A percentile compares a stretch with the other conserved stretches of the same genome.
Evolutionary conservation across 1,140 invertebrate species (phyloP).

Genomic region (Linepithema humile): DNA sequence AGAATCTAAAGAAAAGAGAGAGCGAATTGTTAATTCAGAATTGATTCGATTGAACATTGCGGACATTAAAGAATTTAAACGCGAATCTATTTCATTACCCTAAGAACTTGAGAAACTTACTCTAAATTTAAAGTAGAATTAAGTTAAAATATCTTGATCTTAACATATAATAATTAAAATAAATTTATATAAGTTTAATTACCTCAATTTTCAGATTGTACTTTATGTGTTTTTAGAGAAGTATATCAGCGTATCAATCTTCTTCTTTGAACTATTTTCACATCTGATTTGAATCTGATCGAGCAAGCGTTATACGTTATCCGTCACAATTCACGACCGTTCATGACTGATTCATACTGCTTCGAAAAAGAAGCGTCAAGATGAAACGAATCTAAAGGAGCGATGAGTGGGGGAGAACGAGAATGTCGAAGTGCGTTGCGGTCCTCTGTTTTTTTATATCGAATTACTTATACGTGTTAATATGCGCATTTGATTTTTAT

Average conservation of each 20-base stretch:
- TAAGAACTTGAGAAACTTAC: not conserved
- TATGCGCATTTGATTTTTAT: no score
- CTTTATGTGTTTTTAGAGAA: not conserved
- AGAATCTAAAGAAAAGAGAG: not conserved
- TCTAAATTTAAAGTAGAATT: not conserved
- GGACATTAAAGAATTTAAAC: not conserved
- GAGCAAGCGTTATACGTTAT: not conserved
- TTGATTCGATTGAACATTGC: not conserved
- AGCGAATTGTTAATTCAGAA: not conserved
- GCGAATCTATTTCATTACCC: not conserved
- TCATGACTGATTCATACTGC: not conserved
- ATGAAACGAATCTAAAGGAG: not conserved
- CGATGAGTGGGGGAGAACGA: not conserved
- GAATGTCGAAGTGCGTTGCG: not conserved
- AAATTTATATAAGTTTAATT: not conserved
- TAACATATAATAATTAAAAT: not conserved
- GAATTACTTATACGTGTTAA: no score
- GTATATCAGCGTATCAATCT: not conserved
- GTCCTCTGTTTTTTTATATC: not conserved
- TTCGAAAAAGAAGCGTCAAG: not conserved
- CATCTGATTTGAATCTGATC: not conserved
- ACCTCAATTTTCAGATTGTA: no score
- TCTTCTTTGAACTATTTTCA: not conserved
- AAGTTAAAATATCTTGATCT: not conserved
- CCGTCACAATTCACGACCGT: not conserved